These are phyloP conservation scores for Haplotaxodon microlepis DNA, from an alignment of 2,113 vertebrate species.

Conservation along the genomic window DNA sequence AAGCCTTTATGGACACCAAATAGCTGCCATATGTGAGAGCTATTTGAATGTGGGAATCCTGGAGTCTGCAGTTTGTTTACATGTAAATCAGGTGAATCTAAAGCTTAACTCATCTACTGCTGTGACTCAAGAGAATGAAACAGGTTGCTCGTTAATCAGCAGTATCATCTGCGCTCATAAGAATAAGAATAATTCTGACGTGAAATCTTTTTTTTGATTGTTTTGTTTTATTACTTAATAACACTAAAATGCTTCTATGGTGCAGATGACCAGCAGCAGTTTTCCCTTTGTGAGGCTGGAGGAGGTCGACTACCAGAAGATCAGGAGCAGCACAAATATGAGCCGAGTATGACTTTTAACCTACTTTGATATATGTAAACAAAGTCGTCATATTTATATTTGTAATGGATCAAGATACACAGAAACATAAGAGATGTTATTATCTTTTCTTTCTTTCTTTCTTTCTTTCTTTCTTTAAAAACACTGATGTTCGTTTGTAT, in stretches of 20 bases:
- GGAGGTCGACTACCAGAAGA: not conserved
- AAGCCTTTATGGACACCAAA: not conserved
- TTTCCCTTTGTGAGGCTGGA: not conserved
- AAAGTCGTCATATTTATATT: not conserved
- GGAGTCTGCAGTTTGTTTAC: not conserved
- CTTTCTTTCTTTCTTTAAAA: not conserved
- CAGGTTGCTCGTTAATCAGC: not conserved
- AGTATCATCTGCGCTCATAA: not conserved
- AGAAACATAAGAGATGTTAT: not conserved
- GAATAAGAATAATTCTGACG: not conserved
- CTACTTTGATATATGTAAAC: not conserved
- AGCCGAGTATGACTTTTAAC: not conserved
- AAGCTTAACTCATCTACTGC: not conserved
- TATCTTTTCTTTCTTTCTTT: not conserved
- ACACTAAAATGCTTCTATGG: not conserved
- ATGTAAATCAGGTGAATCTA: not conserved
- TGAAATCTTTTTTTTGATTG: not conserved
- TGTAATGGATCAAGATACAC: not conserved
- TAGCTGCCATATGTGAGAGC: not conserved
- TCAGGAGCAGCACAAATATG: not conserved
- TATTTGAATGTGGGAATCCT: not conserved
- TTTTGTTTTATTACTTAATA: not conserved
- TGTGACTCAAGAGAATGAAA: not conserved
- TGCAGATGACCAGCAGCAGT: not conserved
- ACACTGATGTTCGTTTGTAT: not conserved